These are phyloP conservation scores for Drosophila peninsularis DNA, from an alignment of 2,888 invertebrate species.

Conservation along the genomic window DNA sequence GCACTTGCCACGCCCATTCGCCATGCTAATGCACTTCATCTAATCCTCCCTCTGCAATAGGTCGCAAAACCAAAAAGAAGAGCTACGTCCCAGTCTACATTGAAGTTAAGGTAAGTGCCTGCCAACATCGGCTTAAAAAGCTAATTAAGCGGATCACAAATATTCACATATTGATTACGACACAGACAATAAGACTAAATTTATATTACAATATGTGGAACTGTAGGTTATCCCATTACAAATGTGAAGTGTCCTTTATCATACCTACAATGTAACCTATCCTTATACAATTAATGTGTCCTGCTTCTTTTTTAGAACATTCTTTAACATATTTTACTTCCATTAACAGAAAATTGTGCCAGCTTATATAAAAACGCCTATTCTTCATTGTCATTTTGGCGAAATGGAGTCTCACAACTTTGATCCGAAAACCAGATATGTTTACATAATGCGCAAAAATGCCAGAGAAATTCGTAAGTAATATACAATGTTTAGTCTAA, in stretches of 20 bases:
- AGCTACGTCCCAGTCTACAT: slow-evolving; percentile 77
- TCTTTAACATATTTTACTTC: too few relatives aligned
- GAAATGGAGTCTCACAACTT: slow-evolving; percentile 86
- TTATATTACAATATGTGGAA: too few relatives aligned
- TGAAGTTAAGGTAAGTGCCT: slow-evolving; percentile 84
- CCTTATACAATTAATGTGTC: too few relatives aligned
- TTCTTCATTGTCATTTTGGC: slow-evolving; percentile 89
- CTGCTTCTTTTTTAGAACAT: too few relatives aligned
- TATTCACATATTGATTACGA: background rate
- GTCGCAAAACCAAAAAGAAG: slow-evolving; percentile 78
- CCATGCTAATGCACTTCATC: slow-evolving; percentile 36
- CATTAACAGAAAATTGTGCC: slow-evolving; percentile 87
- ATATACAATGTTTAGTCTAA: too few relatives aligned
- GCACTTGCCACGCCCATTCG: slow-evolving; percentile 42
- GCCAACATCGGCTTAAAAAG: background rate
- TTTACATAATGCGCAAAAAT: slow-evolving; percentile 90
- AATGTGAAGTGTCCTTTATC: too few relatives aligned
- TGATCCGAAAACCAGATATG: slow-evolving; percentile 86
- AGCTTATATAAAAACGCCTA: slow-evolving; percentile 89
- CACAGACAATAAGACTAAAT: too few relatives aligned
- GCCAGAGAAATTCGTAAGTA: slow-evolving; percentile 86
- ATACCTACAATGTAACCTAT: too few relatives aligned
- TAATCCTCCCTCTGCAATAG: slow-evolving; percentile 21
- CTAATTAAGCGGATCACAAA: background rate
- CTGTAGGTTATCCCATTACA: too few relatives aligned